A percentile compares a stretch with the other conserved stretches of the same genome.
phyloP scores from a whole-genome alignment of 1,140 invertebrate species.

The Psilanteris sp. region DNA sequence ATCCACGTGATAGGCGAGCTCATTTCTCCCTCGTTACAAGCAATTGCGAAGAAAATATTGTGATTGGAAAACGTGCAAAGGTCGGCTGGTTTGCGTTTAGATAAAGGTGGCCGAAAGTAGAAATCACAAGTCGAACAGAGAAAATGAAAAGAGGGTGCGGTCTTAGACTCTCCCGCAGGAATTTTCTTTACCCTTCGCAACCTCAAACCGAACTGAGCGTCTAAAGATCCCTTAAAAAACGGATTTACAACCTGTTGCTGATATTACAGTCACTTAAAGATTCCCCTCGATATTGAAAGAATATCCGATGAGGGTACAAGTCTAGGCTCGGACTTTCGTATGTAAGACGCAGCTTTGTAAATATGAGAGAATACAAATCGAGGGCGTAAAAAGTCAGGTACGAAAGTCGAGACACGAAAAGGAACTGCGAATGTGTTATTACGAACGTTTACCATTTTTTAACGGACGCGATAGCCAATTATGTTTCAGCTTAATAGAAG shows the following conservation, averaged over 20 bases:
- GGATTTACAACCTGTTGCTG: constrained; percentile 81
- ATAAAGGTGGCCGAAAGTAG: constrained; percentile 61
- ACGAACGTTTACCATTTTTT: background rate
- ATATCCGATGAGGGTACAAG: constrained; percentile 75
- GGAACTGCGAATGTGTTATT: constrained; percentile 33
- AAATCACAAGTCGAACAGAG: constrained; percentile 55
- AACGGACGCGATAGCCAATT: too few relatives aligned
- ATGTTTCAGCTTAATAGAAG: too few relatives aligned
- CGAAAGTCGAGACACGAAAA: constrained; percentile 18
- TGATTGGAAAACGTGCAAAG: constrained; percentile 77
- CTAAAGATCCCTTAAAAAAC: constrained; percentile 78
- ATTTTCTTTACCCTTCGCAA: constrained; percentile 74
- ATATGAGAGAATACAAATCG: constrained; percentile 76
- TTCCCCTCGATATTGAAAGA: constrained; percentile 81
- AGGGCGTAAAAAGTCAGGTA: constrained; percentile 58
- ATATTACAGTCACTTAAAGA: constrained; percentile 77
- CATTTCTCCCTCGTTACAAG: constrained; percentile 30
- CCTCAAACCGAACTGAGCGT: constrained; percentile 74
- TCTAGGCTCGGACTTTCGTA: constrained; percentile 61
- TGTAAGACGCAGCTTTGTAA: constrained; percentile 73
- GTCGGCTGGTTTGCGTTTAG: constrained; percentile 70
- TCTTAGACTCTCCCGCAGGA: constrained; percentile 74
- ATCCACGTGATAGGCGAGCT: constrained; percentile 44
- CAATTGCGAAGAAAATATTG: constrained; percentile 64
- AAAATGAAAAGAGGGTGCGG: constrained; percentile 63